Base-by-base conservation (phyloP, 2,797 vertebrate genomes). In the Manis javanica region DNA sequence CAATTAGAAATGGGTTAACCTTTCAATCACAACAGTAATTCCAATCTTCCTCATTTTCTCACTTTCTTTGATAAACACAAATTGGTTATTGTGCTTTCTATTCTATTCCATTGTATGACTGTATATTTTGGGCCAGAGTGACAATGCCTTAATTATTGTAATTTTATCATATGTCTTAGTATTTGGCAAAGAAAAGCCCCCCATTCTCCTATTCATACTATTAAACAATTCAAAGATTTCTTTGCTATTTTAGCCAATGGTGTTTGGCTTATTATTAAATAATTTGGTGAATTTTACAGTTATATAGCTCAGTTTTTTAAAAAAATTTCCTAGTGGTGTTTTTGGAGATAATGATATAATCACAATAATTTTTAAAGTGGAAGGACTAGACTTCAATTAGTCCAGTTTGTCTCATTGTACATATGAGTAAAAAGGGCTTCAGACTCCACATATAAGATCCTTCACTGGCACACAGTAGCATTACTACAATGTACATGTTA, bases 61-160 rank as follows among this genome's bases (percentile, higher is more conserved):
- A 69, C 5, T 90, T 71, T 78, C 49, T 77, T 93, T 92, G 61
- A 69, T 55, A 91, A 92, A 91, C 19, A 26, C 79, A 87, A 91
- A 46, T 85, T 75, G 24, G 3, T 61, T 79, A 79, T 87, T 88
- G 26, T 55, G 74, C 15, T 64, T 42, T 86, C 53, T 91, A 6
- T 86, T 94, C 46, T 75, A 23, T 75, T 82, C 66, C 10, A 71
- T 61, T 83, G 6, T 39, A 39, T 24, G 34, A 15, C 39, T 71
- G 16, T 78, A 42, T 82, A 51, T 75, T 93, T 68, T 77, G 66
- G 31, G 37, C 14, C 53, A 75, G 46, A 78, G 14, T 78, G 81
- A 21, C n/a, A 84, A 16, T 64, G 29, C 61, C 24, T 92, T 84
- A 42, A 23, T 55, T 59, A 71, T 46, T 55, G 24, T 53, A 91